Base-by-base conservation (phyloP, 2,797 vertebrate species). In the Periophthalmus magnuspinnatus region DNA sequence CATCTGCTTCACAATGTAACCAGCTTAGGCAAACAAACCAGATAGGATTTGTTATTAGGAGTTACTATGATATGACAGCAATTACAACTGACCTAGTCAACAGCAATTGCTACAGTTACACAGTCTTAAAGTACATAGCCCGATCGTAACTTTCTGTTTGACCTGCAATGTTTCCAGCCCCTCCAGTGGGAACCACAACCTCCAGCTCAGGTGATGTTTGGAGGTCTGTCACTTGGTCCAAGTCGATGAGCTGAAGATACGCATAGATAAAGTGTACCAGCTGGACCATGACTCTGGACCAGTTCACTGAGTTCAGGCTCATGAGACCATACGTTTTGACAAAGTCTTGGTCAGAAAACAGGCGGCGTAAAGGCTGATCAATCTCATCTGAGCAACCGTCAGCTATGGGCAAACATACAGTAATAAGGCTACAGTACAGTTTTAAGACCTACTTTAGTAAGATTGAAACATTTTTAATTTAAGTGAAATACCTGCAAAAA, bases 281-380 rank as follows among this genome's bases (percentile, higher is more conserved):
- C 89, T 99, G 97, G 74, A 98, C 87, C 81, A 99, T 92, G 81
- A 98, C 81, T 71, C 97, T 91, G 0, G 93, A 94, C 97, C 97
- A 98, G 79, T 97, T 99, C 75, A 98, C 81, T 0, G 97, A 98
- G 84, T 98, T 99, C 62, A 97, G 84, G 80, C 95, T 99, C 94
- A 99, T 95, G 65, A 98, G 88, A 6, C 91, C 72, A 17, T 95
- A 84, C 58, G 86, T 84, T 76, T 70, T 81, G 58, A 94, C 95
- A 84, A 98, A 93, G 50, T 92, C 67, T 0, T 78, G 81, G 28
- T 99, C 96, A 0, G 92, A 86, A 22, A 98, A 98, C 67, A 98
- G 83, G 0, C 88, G 89, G 66, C 94, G 95, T 82, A 98, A 87
- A 0, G 93, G 92, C 34, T 90, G 89, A 16, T 99, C 97, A 0